Percentiles rank a stretch among this genome's conserved stretches.
phyloP scores from a whole-genome alignment of 2,797 vertebrate species.

The Anguilla pacifica region DNA sequence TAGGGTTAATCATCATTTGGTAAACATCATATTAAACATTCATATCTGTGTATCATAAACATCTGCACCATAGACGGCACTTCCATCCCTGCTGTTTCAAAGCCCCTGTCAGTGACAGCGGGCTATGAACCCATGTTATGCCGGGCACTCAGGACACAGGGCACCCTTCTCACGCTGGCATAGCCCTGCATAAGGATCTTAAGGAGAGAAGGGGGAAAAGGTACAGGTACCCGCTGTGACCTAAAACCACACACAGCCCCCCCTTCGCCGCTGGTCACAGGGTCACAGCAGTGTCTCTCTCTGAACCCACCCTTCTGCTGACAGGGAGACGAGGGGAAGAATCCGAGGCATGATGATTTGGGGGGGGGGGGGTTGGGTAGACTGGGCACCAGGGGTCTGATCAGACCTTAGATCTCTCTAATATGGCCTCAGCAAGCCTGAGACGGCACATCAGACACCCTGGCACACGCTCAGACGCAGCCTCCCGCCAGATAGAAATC shows the following conservation, averaged over 20 bases:
- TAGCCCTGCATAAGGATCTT: neutral
- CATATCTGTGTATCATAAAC: neutral
- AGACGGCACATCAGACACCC: neutral
- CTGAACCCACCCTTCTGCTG: neutral
- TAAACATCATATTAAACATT: neutral
- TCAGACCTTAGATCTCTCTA: slow-evolving; percentile 5
- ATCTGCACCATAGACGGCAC: neutral
- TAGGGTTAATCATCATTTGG: neutral
- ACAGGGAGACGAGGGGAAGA: neutral
- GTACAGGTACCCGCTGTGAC: too few relatives aligned
- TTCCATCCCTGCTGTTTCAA: neutral
- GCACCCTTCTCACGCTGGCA: neutral
- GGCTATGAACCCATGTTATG: neutral
- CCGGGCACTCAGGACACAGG: neutral
- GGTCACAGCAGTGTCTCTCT: neutral
- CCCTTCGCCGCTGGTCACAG: neutral
- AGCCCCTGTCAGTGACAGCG: neutral
- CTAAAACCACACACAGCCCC: too few relatives aligned
- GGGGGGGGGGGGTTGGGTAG: neutral
- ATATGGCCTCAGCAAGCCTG: neutral
- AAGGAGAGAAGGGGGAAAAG: neutral
- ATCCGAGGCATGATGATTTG: neutral
- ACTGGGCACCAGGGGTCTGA: neutral
- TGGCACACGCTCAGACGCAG: neutral
- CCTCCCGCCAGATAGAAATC: neutral